These are phyloP conservation scores for Lordiphosa andalusiaca DNA, from an alignment of 2,888 invertebrate genomes.

Conservation along the genomic window DNA sequence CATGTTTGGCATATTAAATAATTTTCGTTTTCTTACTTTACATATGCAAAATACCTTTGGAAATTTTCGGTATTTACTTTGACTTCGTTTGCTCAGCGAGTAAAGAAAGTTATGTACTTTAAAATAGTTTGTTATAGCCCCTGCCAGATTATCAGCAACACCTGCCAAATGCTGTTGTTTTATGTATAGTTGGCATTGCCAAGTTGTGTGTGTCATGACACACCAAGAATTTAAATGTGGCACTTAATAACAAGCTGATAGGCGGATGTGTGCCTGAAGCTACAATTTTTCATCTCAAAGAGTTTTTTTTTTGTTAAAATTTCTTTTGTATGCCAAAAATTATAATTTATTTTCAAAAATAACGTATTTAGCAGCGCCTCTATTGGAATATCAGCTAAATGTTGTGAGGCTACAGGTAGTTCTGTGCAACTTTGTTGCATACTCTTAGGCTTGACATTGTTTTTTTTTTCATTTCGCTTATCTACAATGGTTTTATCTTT, in stretches of 20 bases:
- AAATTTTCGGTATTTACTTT: slow-evolving; percentile 41
- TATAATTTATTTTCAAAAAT: too few species aligned
- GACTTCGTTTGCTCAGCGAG: slow-evolving; percentile 16
- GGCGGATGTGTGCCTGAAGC: slow-evolving; percentile 5
- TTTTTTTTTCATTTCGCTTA: too few species aligned
- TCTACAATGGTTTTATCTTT: not conserved
- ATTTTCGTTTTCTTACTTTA: slow-evolving; percentile 43
- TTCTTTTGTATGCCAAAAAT: too few species aligned
- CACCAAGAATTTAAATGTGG: slow-evolving; percentile 32
- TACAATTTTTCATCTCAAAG: too few species aligned
- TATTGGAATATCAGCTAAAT: too few species aligned
- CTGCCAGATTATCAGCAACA: slow-evolving; percentile 28
- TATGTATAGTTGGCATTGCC: slow-evolving; percentile 33
- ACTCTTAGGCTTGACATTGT: not conserved
- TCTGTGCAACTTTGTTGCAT: not conserved
- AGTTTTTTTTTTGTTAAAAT: too few species aligned
- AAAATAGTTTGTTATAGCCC: slow-evolving; percentile 1
- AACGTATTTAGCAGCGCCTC: not conserved
- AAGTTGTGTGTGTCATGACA: slow-evolving; percentile 15
- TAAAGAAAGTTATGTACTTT: slow-evolving; percentile 54
- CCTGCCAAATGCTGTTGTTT: slow-evolving; percentile 46
- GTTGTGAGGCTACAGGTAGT: too few species aligned
- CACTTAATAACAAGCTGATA: slow-evolving; percentile 8
- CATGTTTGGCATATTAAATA: slow-evolving; percentile 55
- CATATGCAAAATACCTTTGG: slow-evolving; percentile 45